Evolutionary conservation across 2,113 vertebrate genomes (phyloP), one percentile per base, ranked within the genome.

Genomic region (Microcebus murinus): DNA sequence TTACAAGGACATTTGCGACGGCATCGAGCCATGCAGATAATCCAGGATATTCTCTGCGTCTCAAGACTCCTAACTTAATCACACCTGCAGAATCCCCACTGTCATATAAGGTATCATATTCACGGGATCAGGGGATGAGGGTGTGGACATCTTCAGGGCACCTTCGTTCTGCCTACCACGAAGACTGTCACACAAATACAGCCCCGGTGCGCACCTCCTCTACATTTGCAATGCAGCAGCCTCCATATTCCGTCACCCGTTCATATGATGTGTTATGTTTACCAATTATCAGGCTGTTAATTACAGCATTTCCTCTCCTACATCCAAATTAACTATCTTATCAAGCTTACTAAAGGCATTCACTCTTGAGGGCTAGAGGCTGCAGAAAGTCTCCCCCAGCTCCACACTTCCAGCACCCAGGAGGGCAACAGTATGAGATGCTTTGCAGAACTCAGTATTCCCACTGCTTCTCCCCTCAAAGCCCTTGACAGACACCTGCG

Each of bases 281-380:
- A 84, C 91, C 77, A 94, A 79, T 96, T 94, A 91, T n/a, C 59
- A 6, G 48, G 86, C 82, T 25, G 36, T 94, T 95, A 87, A 91
- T 97, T 89, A 79, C 36, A 94, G 84, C 82, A 95, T 93, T 85
- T 95, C 93, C 70, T 95, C 88, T 93, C 39, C 74, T 93, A 91
- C 23, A 87, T 82, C 45, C 48, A 96, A 96, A 93, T 90, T 91
- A 96, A 94, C 70, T 25, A 48, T 77, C 86, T 94, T 91, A 79
- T 95, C 80, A 94, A 93, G 85, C 50, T 86, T 88, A 80, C n/a
- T 94, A 70, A 97, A 96, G 81, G 65, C 74, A 80, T 71, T 31
- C 67, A 21, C 4, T 93, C 42, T 1, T 74, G 45, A 71, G 42
- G 73, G 48, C 14, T 55, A 9, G 34, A 79, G 29, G 93, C 82